Evolutionary conservation across 2,113 vertebrate species (phyloP).

Genomic region (Gambusia affinis): DNA sequence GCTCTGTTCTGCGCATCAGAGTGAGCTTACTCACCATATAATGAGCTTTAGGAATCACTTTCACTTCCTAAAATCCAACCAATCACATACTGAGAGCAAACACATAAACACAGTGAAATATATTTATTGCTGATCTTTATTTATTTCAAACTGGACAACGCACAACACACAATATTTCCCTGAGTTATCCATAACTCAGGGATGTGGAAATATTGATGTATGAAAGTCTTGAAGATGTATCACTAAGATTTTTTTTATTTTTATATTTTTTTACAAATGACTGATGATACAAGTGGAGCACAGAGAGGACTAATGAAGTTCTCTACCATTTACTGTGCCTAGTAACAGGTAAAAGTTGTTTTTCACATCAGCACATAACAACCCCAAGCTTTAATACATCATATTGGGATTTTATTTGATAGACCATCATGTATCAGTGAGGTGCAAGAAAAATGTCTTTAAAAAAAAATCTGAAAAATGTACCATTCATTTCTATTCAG

Average conservation of each 20-base stretch:
- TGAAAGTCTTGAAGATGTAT: not conserved
- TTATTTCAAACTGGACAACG: too few relatives aligned
- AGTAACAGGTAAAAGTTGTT: not conserved
- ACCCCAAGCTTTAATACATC: not conserved
- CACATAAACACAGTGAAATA: not conserved
- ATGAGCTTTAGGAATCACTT: not conserved
- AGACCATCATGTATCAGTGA: too few relatives aligned
- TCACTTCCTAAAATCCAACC: not conserved
- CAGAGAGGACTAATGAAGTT: not conserved
- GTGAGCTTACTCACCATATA: not conserved
- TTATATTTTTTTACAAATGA: not conserved
- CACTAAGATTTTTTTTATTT: not conserved
- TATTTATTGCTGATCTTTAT: not conserved
- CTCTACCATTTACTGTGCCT: not conserved
- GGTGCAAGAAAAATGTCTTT: too few relatives aligned
- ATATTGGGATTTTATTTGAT: too few relatives aligned
- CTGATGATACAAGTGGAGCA: too few relatives aligned
- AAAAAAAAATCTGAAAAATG: too few relatives aligned
- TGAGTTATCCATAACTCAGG: too few relatives aligned
- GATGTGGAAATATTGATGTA: not conserved
- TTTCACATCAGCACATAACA: not conserved
- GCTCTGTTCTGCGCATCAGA: conserved; percentile 4
- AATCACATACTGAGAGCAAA: not conserved
- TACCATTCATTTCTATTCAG: too few relatives aligned
- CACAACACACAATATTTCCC: too few relatives aligned